Base-by-base conservation (phyloP, 1,140 invertebrate species). In the Pemphigus obesinymphae region DNA sequence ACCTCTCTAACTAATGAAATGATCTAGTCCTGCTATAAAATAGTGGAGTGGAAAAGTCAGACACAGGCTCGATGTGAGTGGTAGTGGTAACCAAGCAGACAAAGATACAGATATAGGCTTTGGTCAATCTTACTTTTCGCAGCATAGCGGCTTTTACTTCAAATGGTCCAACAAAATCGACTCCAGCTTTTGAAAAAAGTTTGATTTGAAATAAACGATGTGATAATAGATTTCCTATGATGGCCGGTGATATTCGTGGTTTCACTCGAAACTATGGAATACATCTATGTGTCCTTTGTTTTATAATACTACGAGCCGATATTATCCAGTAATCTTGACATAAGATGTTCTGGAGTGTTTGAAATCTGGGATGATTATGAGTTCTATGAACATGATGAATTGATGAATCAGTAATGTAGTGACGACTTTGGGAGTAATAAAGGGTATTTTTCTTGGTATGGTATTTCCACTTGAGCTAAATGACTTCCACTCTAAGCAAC, bases 111-210 rank as follows among this genome's bases (percentile, higher is more conserved):
- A 88, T 68, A 82, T 88, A 89, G 1, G 82, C 85, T 82, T 89
- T 89, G 4, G 40, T 50, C 6, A n/a, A 15, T 8, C 61, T 17
- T 29, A 80, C 11, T 40, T 78, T 23, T n/a, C 40, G 26, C 11
- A n/a, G 45, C 3, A n/a, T 8, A 31, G 20, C 11, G 4, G 29
- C 55, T n/a, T 48, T 55, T 17, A 84, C 31, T 8, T 31, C 2
- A 37, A 89, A 86, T 0, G 88, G 88, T 0, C 88, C 88, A 15
- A 85, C 86, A 82, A 85, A 88, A n/a, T n/a, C n/a, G n/a, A n/a
- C n/a, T n/a, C n/a, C n/a, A n/a, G n/a, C n/a, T n/a, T n/a, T n/a
- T n/a, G 82, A 88, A n/a, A n/a, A n/a, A n/a, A n/a, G n/a, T n/a
- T n/a, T n/a, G n/a, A n/a, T n/a, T n/a, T n/a, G n/a, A n/a, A n/a